These are phyloP conservation scores for Triplophysa siluroides DNA, from an alignment of 2,113 vertebrate genomes.

Conservation along the genomic window DNA sequence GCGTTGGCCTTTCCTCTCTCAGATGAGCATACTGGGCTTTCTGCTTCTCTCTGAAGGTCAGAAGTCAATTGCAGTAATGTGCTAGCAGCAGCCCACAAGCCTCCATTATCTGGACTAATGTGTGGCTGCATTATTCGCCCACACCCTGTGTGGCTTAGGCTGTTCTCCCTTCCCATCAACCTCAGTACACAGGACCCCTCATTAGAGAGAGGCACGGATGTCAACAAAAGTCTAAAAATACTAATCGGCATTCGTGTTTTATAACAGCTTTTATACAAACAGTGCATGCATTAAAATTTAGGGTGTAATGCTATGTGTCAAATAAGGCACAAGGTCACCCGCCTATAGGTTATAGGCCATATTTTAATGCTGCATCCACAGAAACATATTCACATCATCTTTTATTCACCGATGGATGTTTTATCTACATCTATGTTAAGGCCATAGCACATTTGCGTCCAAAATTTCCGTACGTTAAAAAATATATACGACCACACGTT, in stretches of 20 bases:
- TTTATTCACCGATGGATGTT: neutral
- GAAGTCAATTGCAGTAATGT: constrained; percentile 65
- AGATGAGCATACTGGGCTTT: constrained; percentile 37
- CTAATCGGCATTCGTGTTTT: neutral
- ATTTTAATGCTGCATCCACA: neutral
- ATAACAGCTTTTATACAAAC: constrained; percentile 11
- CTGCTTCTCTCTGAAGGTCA: constrained; percentile 48
- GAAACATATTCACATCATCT: neutral
- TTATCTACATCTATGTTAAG: too few species aligned
- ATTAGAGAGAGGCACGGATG: constrained; percentile 54
- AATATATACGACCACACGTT: too few species aligned
- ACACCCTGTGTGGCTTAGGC: constrained; percentile 33
- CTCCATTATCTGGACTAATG: constrained; percentile 66
- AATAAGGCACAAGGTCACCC: neutral
- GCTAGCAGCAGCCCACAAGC: constrained; percentile 56
- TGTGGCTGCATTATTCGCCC: constrained; percentile 45
- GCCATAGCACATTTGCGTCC: too few species aligned
- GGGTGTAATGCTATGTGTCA: neutral
- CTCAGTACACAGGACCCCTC: constrained; percentile 38
- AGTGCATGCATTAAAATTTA: constrained; percentile 32
- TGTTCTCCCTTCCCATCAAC: constrained; percentile 35
- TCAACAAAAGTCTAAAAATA: constrained; percentile 39
- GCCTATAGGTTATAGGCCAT: neutral
- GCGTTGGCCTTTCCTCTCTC: constrained; percentile 18
- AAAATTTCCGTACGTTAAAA: too few species aligned